Evolutionary conservation across 2,888 invertebrate genomes (phyloP), one percentile per base, ranked within the genome.

Genomic region (Bellardia pandia): DNA sequence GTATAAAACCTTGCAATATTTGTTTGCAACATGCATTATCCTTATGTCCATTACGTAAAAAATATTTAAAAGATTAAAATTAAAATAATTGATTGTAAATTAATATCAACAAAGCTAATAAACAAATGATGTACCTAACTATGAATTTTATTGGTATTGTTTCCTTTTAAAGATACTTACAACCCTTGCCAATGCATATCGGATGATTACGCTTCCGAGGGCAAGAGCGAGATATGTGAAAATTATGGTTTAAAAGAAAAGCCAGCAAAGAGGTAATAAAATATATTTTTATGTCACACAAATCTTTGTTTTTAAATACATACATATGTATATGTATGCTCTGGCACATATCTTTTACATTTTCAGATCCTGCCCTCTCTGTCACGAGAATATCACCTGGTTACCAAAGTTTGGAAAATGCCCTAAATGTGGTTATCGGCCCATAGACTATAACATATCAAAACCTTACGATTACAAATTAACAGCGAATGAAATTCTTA

Each of bases 381-480:
- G 93, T 75, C 88, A 90, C 2, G 90, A 90, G 13, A 91, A 93
- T 71, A 90, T 93, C 5, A 90, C 91, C 1, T 93, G 92, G 92
- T 37, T 95, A 71, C 93, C 93, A 40, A 93, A 93, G 88, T 91
- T 94, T 90, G 93, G 94, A 3, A 91, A 93, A 8, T 92, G 93
- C 69, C 93, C 92, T 4, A 92, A 92, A 80, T 93, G 93, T 79
- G 92, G 93, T 8, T 92, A 91, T 84, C 91, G 90, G 33, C 89
- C 91, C 7, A 75, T 91, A 30, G 89, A 90, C 0, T 88, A 87
- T 4, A 85, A 87, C 5, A 33, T 89, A 56, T 90, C 86, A 66
- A 90, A 90, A 64, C 88, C 90, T 0, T 93, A 92, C 80, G 90
- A 93, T 75, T 90, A 91, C n/a, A 89, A 90, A 16, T 62, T 90